phyloP scores from a whole-genome alignment of 2,888 invertebrate species.

The Abrostola triplasia region DNA sequence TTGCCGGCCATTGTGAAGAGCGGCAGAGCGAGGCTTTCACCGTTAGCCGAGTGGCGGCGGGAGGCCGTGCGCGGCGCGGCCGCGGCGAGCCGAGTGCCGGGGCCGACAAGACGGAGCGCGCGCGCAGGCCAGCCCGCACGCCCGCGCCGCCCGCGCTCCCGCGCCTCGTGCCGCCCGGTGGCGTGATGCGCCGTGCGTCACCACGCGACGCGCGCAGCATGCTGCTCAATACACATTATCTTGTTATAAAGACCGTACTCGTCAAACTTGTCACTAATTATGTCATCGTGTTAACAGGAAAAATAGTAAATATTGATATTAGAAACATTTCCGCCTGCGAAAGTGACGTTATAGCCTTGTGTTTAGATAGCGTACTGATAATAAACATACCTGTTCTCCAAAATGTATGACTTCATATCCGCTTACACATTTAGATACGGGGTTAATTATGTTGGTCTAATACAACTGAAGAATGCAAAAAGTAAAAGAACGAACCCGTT shows the following conservation, averaged over 20 bases:
- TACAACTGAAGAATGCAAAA: slow-evolving; percentile 6
- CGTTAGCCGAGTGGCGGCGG: background rate
- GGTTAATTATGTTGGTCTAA: background rate
- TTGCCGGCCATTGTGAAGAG: slow-evolving; percentile 2
- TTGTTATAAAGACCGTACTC: slow-evolving; percentile 38
- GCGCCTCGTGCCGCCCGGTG: slow-evolving; percentile 32
- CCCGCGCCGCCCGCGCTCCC: slow-evolving; percentile 13
- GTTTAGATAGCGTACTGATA: slow-evolving; percentile 26
- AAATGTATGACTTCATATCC: slow-evolving; percentile 30
- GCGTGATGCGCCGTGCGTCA: slow-evolving; percentile 54
- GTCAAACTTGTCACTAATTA: slow-evolving; percentile 49
- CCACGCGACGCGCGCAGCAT: slow-evolving; percentile 18
- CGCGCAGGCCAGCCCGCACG: slow-evolving; percentile 21
- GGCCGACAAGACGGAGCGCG: background rate
- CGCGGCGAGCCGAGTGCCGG: background rate
- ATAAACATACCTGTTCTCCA: slow-evolving; percentile 30
- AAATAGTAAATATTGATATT: slow-evolving; percentile 48
- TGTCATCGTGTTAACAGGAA: slow-evolving; percentile 49
- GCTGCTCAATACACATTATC: slow-evolving; percentile 19
- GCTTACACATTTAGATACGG: slow-evolving; percentile 2
- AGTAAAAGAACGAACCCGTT: background rate
- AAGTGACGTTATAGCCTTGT: slow-evolving; percentile 15
- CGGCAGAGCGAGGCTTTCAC: slow-evolving; percentile 13
- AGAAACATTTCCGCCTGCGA: slow-evolving; percentile 40
- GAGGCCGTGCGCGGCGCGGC: background rate